Evolutionary conservation across 2,888 invertebrate genomes (phyloP).

Genomic region (Escarpia spicata): DNA sequence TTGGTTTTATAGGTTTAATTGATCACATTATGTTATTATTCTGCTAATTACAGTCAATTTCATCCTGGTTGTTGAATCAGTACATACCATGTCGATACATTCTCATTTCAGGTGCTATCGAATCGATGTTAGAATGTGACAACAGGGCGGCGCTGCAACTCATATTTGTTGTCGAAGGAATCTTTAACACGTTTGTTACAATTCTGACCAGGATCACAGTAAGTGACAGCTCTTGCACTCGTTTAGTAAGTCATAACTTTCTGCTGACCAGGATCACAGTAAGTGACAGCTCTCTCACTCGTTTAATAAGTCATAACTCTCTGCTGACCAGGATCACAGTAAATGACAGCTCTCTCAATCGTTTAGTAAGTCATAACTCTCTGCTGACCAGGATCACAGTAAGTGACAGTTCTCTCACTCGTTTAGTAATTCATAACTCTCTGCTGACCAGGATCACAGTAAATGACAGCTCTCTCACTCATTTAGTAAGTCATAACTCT

Average conservation of each 20-base stretch:
- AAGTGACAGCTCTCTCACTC: constrained; percentile 35
- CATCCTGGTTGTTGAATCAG: not conserved
- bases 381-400: constrained; percentile 52
- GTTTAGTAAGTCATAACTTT: not conserved
- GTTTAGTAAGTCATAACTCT: not conserved
- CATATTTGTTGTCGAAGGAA: constrained; percentile 54
- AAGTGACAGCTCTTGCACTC: constrained; percentile 36
- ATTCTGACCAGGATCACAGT: constrained; percentile 54
- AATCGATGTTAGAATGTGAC: constrained; percentile 45
- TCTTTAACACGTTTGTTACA: constrained; percentile 53
- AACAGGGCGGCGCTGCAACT: constrained; percentile 50
- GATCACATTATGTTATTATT: too few species aligned
- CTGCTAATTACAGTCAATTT: not conserved
- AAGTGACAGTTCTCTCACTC: constrained; percentile 35
- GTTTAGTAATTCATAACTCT: not conserved
- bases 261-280: constrained; percentile 46
- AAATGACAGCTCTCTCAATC: constrained; percentile 35
- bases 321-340: constrained; percentile 52
- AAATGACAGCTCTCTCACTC: constrained; percentile 35
- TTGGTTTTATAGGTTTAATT: too few species aligned
- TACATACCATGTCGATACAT: not conserved
- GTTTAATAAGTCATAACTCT: not conserved
- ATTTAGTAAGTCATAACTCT: not conserved
- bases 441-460: constrained; percentile 52
- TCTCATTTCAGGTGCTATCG: constrained; percentile 46